Evolutionary conservation across 2,888 invertebrate species (phyloP).

Genomic region (Catonia carolina): DNA sequence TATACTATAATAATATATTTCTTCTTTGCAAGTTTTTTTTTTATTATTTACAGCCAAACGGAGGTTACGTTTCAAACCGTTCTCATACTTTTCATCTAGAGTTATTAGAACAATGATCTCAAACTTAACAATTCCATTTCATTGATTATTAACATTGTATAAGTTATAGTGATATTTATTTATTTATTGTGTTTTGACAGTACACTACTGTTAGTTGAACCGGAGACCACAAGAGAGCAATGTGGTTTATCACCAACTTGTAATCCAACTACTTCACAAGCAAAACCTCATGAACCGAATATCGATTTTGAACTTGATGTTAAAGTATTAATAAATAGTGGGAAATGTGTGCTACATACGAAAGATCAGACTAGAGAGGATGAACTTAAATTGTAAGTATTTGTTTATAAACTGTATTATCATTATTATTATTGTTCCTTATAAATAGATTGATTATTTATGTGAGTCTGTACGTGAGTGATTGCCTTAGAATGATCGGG

Average conservation of each 20-base stretch:
- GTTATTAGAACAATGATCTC: too few species aligned
- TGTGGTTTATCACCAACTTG: constrained; percentile 28
- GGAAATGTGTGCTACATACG: constrained; percentile 93
- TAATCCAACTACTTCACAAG: constrained; percentile 35
- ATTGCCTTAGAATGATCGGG: too few species aligned
- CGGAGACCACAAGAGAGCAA: constrained; percentile 21
- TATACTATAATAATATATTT: too few species aligned
- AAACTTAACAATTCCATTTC: too few species aligned
- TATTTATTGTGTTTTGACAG: constrained; percentile 6
- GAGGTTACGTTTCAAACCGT: too few species aligned
- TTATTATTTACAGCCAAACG: too few species aligned
- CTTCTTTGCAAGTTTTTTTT: too few species aligned
- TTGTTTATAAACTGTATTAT: too few species aligned
- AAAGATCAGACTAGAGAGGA: constrained; percentile 67
- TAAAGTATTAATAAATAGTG: constrained; percentile 92
- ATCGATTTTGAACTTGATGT: constrained; percentile 95
- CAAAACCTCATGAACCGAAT: constrained; percentile 75
- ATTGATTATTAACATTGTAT: too few species aligned
- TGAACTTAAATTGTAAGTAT: constrained; percentile 55
- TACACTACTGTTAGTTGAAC: constrained; percentile 24
- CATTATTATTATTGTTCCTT: constrained; percentile 32
- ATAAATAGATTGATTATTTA: constrained; percentile 28
- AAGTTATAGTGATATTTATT: too few species aligned
- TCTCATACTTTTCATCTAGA: too few species aligned
- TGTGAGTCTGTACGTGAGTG: neutral